Evolutionary conservation across 2,113 vertebrate species (phyloP), one percentile per base, ranked within the genome.

Genomic region (Xenotilapia flavipinnis): DNA sequence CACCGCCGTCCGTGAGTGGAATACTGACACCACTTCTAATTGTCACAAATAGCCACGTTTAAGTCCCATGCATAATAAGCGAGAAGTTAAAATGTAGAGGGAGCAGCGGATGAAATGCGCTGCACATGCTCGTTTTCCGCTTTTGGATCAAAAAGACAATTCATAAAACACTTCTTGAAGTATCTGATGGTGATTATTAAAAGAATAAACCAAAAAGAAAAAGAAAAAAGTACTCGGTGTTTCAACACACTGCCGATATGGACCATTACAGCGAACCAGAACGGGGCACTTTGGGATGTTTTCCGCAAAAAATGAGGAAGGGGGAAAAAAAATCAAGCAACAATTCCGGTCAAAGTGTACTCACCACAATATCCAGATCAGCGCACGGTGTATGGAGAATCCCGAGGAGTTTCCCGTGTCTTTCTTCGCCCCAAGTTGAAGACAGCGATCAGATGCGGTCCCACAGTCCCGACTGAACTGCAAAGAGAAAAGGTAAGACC

Each of bases 381-480:
- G 84, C 90, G 91, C 91, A 79, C 91, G 92, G 68, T 91, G 93
- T 93, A 90, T 88, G 95, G 95, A 96, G 95, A 96, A 96, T 96
- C 92, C 95, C 91, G 91, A 94, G 94, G 95, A 96, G 95, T 95
- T 95, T 94, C 90, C 93, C 55, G 9, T 77, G 68, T 94, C 94
- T 95, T 95, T 94, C 93, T 93, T 94, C 91, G 19, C 83, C 92
- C 86, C 95, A 96, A 96, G 94, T 96, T 96, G 94, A 92, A 94
- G 92, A 49, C 92, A 89, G 92, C 89, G 90, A 62, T 38, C 80
- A 88, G 90, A 92, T 85, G 88, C 93, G 90, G 91, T 91, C 91
- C 88, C 90, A 93, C 93, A 86, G 93, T 95, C 94, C 94, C 90
- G 93, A 80, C 87, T 79, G 17, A 93, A 86, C 95, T 94, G 94